Evolutionary conservation across 2,113 vertebrate species (phyloP).

Genomic region (Tamias sibiricus): DNA sequence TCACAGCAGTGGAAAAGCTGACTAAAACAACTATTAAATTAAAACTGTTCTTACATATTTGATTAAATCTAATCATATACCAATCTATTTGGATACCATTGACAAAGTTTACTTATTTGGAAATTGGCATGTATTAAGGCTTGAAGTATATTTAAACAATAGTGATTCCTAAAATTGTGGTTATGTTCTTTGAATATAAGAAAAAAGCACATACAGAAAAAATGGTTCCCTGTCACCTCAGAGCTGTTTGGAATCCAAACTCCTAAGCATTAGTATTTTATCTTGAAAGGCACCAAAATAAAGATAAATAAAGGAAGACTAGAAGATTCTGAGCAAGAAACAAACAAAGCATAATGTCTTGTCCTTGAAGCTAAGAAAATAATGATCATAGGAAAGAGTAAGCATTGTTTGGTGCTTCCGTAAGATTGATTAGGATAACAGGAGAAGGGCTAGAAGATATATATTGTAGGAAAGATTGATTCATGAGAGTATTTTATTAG

Average conservation of each 20-base stretch:
- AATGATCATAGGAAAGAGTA: not conserved
- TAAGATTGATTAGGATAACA: not conserved
- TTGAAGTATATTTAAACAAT: not conserved
- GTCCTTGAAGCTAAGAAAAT: not conserved
- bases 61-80: not conserved
- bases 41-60: not conserved
- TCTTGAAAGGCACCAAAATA: not conserved
- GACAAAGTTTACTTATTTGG: not conserved
- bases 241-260: not conserved
- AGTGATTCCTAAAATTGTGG: not conserved
- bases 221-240: not conserved
- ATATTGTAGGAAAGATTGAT: not conserved
- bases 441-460: not conserved
- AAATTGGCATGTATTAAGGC: not conserved
- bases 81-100: not conserved
- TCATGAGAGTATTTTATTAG: not conserved
- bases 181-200: not conserved
- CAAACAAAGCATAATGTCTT: not conserved
- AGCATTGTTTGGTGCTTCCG: not conserved
- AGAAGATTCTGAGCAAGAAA: not conserved
- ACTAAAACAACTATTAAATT: not conserved
- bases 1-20: no score
- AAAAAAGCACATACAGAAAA: not conserved
- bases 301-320: not conserved
- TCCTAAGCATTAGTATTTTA: not conserved